These are phyloP conservation scores for Petrocephalus microphthalmus DNA, from an alignment of 2,113 vertebrate species.

Conservation along the genomic window DNA sequence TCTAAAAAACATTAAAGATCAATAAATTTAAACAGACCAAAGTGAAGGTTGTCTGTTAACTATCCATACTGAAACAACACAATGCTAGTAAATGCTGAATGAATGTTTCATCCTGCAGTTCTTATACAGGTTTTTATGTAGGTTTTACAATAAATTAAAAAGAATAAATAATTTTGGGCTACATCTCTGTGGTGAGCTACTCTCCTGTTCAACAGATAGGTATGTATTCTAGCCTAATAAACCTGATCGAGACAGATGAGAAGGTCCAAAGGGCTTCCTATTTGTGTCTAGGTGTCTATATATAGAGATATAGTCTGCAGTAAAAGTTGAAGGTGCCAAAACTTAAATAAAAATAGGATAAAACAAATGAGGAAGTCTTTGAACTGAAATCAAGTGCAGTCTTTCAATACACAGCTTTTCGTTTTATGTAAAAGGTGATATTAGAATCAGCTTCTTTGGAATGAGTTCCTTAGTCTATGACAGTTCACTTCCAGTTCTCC, in stretches of 20 bases:
- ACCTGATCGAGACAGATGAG: neutral
- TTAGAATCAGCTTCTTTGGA: too few species aligned
- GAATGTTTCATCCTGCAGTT: neutral
- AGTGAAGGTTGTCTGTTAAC: neutral
- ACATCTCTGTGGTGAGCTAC: neutral
- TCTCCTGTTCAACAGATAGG: neutral
- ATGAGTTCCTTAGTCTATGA: too few species aligned
- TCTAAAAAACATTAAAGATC: neutral
- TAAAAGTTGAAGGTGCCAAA: neutral
- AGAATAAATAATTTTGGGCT: neutral
- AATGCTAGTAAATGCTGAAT: neutral
- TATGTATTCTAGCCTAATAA: neutral
- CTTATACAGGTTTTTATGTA: neutral
- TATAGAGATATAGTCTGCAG: neutral
- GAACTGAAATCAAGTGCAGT: neutral
- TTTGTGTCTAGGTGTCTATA: neutral
- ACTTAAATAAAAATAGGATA: neutral
- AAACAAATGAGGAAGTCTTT: neutral
- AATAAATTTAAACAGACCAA: neutral
- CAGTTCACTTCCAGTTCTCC: too few species aligned
- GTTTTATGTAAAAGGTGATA: neutral
- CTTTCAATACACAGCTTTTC: neutral
- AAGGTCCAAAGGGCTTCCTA: neutral
- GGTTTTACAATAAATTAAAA: neutral
- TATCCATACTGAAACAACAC: neutral